Evolutionary conservation across 1,140 invertebrate species (phyloP).

Genomic region (Zeugodacus cucurbitae): DNA sequence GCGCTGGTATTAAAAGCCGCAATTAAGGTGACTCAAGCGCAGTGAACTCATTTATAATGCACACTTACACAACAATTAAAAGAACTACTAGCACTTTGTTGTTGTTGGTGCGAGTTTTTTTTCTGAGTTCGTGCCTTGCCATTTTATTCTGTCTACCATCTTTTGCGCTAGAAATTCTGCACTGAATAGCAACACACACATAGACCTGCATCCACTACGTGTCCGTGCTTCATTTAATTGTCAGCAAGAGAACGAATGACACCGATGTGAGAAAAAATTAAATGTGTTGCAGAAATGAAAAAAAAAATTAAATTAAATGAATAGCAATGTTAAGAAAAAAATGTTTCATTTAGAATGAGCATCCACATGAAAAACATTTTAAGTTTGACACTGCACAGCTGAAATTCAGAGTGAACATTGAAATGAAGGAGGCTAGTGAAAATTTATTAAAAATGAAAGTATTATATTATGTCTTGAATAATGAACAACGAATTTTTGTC

Average conservation of each 20-base stretch:
- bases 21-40: conserved; percentile 28
- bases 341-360: not conserved
- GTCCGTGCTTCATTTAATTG: not conserved
- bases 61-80: not conserved
- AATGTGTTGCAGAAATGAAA: not conserved
- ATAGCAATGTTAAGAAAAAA: not conserved
- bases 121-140: not conserved
- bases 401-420: too few species aligned
- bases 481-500: too few species aligned
- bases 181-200: not conserved
- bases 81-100: not conserved
- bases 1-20: not conserved
- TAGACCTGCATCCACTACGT: not conserved
- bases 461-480: too few species aligned
- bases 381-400: too few species aligned
- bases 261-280: not conserved
- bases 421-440: too few species aligned
- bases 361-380: too few species aligned
- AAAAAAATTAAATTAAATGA: not conserved
- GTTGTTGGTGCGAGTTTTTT: not conserved
- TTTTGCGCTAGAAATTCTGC: not conserved
- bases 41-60: conserved; percentile 30
- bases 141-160: not conserved
- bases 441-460: too few species aligned
- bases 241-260: not conserved